Evolutionary conservation across 2,888 invertebrate genomes (phyloP).

Genomic region (Agonopterix subpropinquella): DNA sequence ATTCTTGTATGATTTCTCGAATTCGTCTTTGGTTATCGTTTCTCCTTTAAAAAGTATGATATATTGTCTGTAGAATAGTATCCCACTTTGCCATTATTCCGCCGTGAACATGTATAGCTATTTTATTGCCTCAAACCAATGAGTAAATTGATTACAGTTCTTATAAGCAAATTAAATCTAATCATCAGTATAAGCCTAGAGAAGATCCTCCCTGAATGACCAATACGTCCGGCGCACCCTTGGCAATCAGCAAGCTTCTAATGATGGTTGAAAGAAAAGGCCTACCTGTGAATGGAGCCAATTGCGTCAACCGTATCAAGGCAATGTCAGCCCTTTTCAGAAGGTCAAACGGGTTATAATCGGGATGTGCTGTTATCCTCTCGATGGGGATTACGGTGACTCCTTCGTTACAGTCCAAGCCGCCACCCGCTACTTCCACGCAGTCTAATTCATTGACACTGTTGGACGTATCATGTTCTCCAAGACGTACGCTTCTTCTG

Average conservation of each 20-base stretch:
- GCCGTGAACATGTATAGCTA: no score
- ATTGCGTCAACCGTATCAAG: conserved; percentile 46
- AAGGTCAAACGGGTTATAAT: conserved; percentile 34
- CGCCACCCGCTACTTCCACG: conserved; percentile 25
- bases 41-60: no score
- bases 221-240: neutral
- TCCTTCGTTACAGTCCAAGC: conserved; percentile 53
- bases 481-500: conserved; percentile 45
- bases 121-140: no score
- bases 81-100: no score
- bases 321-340: conserved; percentile 57
- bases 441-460: conserved; percentile 43
- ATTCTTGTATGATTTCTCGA: no score
- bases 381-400: conserved; percentile 47
- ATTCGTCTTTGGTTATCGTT: no score
- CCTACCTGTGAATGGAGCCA: conserved; percentile 54
- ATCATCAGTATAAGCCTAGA: no score
- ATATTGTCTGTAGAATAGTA: no score
- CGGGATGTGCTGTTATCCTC: conserved; percentile 47
- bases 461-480: conserved; percentile 60
- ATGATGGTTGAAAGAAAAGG: neutral
- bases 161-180: no score
- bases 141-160: no score
- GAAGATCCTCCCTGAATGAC: no score
- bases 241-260: neutral